These are phyloP conservation scores for Trichoplusia ni DNA, from an alignment of 1,140 invertebrate species.

Conservation along the genomic window DNA sequence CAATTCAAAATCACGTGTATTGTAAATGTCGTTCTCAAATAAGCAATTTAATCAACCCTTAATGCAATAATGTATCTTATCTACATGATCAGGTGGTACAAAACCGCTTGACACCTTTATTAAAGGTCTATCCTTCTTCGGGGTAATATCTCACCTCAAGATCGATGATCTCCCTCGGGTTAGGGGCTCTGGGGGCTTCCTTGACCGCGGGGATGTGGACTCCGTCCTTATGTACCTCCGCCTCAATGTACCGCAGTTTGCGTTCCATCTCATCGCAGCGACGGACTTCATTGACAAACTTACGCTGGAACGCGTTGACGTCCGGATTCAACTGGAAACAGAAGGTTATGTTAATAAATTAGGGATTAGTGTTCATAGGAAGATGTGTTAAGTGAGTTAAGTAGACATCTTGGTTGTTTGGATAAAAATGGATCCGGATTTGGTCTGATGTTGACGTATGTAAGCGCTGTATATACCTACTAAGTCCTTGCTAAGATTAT, in stretches of 20 bases:
- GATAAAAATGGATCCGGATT: too few species aligned
- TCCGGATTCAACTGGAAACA: slow-evolving; percentile 92
- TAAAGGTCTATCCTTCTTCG: neutral
- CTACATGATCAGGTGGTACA: neutral
- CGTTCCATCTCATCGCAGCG: slow-evolving; percentile 97
- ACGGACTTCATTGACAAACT: slow-evolving; percentile 90
- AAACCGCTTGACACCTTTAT: neutral
- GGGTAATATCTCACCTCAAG: slow-evolving; percentile 87
- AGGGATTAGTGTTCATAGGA: neutral
- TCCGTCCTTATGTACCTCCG: slow-evolving; percentile 97
- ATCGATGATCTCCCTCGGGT: slow-evolving; percentile 98
- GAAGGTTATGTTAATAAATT: slow-evolving; percentile 81
- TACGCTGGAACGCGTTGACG: slow-evolving; percentile 90
- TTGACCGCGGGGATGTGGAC: slow-evolving; percentile 91
- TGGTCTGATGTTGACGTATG: too few species aligned
- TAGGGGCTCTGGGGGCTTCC: slow-evolving; percentile 94
- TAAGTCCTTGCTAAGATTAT: too few species aligned
- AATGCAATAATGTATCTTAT: neutral
- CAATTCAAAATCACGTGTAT: too few species aligned
- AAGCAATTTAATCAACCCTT: too few species aligned
- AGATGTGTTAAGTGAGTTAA: neutral
- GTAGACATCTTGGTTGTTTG: too few species aligned
- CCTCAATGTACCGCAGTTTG: slow-evolving; percentile 96
- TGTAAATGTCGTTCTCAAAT: too few species aligned
- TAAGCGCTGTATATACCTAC: too few species aligned